Percentiles rank a stretch among this genome's conserved stretches.
These are phyloP conservation scores for Neoarius graeffei DNA, from an alignment of 2,113 vertebrate species.

Conservation along the genomic window DNA sequence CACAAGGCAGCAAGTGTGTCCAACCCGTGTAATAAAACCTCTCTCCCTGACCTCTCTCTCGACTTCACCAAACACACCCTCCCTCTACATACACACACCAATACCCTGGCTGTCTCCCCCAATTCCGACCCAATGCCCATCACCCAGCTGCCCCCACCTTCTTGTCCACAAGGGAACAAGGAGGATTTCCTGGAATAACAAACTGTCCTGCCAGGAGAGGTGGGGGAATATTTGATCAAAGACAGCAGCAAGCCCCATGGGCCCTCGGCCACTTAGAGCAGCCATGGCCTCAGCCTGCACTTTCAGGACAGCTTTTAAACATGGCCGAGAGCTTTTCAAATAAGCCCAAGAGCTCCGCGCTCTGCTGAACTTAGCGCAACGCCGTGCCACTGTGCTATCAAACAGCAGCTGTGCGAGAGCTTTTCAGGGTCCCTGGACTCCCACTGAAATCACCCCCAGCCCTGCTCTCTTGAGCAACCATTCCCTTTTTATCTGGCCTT, in stretches of 20 bases:
- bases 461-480: neutral
- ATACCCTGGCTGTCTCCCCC: slow-evolving; percentile 18
- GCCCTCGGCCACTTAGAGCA: slow-evolving; percentile 53
- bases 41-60: slow-evolving; percentile 3
- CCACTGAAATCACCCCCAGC: slow-evolving; percentile 2
- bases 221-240: slow-evolving; percentile 59
- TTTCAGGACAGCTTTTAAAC: slow-evolving; percentile 52
- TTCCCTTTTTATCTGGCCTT: neutral
- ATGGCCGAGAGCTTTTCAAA: slow-evolving; percentile 47
- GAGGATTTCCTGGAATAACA: slow-evolving; percentile 68
- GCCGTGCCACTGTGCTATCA: neutral
- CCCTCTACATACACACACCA: slow-evolving; percentile 41
- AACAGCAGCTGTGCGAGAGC: slow-evolving; percentile 41
- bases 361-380: slow-evolving; percentile 22
- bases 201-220: slow-evolving; percentile 60
- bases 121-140: slow-evolving; percentile 40
- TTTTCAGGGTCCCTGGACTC: slow-evolving; percentile 15
- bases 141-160: slow-evolving; percentile 36
- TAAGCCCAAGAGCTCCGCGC: slow-evolving; percentile 38
- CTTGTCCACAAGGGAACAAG: slow-evolving; percentile 35
- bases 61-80: slow-evolving; percentile 8
- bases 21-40: slow-evolving; percentile 18
- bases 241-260: slow-evolving; percentile 54
- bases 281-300: slow-evolving; percentile 44
- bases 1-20: neutral